Percentiles rank a stretch among this genome's conserved stretches.
phyloP scores from a whole-genome alignment of 2,113 vertebrate genomes.

The Chloebia gouldiae region DNA sequence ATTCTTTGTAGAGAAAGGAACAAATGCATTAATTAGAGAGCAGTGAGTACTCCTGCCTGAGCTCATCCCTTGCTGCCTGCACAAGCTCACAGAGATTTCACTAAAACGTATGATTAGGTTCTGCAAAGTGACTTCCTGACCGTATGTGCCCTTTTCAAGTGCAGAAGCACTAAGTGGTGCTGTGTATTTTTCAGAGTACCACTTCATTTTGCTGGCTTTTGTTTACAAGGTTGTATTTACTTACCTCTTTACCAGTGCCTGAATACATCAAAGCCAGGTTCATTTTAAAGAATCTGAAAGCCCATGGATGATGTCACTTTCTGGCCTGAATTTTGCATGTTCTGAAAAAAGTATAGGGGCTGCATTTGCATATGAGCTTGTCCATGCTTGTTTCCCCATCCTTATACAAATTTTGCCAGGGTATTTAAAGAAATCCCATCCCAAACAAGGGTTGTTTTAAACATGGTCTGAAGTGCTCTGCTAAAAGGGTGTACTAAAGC shows the following conservation, averaged over 20 bases:
- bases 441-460: background rate
- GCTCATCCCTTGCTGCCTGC: background rate
- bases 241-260: background rate
- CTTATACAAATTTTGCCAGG: background rate
- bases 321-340: background rate
- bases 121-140: slow-evolving; percentile 2
- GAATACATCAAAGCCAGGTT: background rate
- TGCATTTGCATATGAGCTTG: background rate
- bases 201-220: background rate
- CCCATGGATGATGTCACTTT: background rate
- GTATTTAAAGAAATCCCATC: background rate
- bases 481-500: background rate
- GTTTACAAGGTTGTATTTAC: background rate
- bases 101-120: background rate
- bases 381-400: background rate
- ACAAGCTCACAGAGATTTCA: background rate
- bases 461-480: background rate
- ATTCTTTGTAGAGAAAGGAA: background rate
- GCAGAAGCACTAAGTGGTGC: background rate
- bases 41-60: fast-evolving
- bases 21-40: background rate
- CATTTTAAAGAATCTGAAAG: background rate
- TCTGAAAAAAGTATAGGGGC: background rate
- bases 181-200: background rate
- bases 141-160: background rate